These are phyloP conservation scores for Cynopterus brachyotis DNA, from an alignment of 2,113 vertebrate species.

Conservation along the genomic window DNA sequence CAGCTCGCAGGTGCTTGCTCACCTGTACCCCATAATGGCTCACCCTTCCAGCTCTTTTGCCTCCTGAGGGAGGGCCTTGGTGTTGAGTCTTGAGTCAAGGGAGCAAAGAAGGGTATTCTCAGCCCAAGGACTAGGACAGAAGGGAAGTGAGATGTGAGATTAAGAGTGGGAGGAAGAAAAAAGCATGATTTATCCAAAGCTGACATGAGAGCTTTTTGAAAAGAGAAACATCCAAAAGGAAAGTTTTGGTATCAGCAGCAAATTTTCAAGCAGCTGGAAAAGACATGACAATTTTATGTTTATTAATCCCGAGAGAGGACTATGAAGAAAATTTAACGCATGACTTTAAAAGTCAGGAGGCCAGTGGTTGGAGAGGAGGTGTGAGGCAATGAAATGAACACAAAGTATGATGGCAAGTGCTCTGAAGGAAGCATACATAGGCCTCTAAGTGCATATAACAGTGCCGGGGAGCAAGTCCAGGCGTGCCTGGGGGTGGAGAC, in stretches of 20 bases:
- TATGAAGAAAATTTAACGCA: slow-evolving; percentile 27
- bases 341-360: not conserved
- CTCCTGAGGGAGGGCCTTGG: not conserved
- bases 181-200: not conserved
- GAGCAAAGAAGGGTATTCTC: not conserved
- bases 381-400: not conserved
- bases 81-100: not conserved
- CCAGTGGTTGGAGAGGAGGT: no score
- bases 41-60: not conserved
- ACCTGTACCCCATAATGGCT: not conserved
- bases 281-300: not conserved
- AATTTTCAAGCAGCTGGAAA: not conserved
- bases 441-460: not conserved
- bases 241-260: not conserved
- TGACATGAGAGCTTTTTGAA: not conserved
- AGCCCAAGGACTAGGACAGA: not conserved
- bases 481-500: not conserved
- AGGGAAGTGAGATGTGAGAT: not conserved
- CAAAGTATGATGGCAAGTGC: not conserved
- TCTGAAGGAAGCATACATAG: not conserved
- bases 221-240: not conserved
- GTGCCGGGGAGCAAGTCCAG: not conserved
- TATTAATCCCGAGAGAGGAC: slow-evolving; percentile 30
- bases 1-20: not conserved
- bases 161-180: not conserved